Evolutionary conservation across 2,797 vertebrate species (phyloP).

Genomic region (Gallinago stenura): DNA sequence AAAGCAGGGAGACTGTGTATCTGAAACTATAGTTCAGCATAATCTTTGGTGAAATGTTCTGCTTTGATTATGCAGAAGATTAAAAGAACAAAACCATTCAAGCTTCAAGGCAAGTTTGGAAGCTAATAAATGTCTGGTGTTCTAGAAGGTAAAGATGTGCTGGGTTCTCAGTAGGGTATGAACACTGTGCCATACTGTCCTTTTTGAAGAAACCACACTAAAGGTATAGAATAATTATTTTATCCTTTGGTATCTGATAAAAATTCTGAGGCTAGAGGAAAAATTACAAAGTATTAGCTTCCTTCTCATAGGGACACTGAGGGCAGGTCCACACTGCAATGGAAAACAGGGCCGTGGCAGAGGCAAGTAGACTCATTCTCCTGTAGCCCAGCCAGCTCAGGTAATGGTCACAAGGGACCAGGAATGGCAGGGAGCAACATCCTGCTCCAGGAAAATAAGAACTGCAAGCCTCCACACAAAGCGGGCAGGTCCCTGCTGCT

Average conservation of each 20-base stretch:
- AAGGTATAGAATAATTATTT: not conserved
- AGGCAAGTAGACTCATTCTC: rapidly evolving
- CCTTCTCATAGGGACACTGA: rapidly evolving
- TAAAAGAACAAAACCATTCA: not conserved
- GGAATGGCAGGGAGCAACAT: not conserved
- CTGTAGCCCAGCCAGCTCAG: not conserved
- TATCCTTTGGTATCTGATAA: not conserved
- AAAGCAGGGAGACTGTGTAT: not conserved
- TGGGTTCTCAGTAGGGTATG: rapidly evolving
- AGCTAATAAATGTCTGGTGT: not conserved
- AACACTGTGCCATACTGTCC: not conserved
- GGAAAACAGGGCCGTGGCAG: not conserved
- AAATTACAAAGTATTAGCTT: not conserved
- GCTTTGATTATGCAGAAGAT: not conserved
- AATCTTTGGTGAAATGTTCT: not conserved
- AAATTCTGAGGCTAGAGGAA: not conserved
- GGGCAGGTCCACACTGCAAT: not conserved
- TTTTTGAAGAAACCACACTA: not conserved
- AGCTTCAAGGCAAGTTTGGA: not conserved
- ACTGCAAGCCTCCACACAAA: not conserved
- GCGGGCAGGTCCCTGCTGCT: not conserved
- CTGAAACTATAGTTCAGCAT: not conserved
- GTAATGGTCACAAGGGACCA: rapidly evolving
- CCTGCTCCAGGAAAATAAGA: not conserved
- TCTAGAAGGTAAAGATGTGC: not conserved